phyloP scores from a whole-genome alignment of 2,888 invertebrate genomes.

The Peribatodes rhomboidaria region DNA sequence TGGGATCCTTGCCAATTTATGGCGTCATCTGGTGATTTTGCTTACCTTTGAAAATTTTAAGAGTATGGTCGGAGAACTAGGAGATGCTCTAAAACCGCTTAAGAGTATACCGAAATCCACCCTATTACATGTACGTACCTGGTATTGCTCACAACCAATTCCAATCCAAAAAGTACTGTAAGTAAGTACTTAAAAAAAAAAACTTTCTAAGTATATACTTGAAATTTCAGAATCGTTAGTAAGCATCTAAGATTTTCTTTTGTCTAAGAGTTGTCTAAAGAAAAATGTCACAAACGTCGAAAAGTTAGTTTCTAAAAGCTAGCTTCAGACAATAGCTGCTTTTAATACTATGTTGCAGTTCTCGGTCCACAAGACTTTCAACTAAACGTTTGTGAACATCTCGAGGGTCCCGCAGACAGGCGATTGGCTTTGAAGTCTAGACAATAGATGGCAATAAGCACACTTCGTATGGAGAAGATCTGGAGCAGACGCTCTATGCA shows the following conservation, averaged over 20 bases:
- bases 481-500: constrained; percentile 7
- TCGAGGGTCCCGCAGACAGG: constrained; percentile 36
- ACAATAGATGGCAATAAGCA: constrained; percentile 57
- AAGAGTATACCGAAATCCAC: too few species aligned
- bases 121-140: too few species aligned
- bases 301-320: constrained; percentile 11
- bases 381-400: constrained; percentile 19
- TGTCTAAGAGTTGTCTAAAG: neutral
- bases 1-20: constrained; percentile 48
- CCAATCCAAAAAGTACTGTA: too few species aligned
- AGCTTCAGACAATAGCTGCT: constrained; percentile 5
- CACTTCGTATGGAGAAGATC: constrained; percentile 24
- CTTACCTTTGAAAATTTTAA: constrained; percentile 29
- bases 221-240: too few species aligned
- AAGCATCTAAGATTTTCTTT: too few species aligned
- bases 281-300: neutral
- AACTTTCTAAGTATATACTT: too few species aligned
- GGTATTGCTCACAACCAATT: neutral
- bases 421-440: constrained; percentile 60
- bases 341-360: constrained; percentile 13
- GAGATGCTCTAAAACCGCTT: constrained; percentile 5
- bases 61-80: constrained; percentile 2
- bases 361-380: constrained; percentile 10
- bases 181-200: too few species aligned
- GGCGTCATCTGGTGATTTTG: constrained; percentile 40